Evolutionary conservation across 2,888 invertebrate species (phyloP), one percentile per base, ranked within the genome.

Genomic region (Cephus spinipes): DNA sequence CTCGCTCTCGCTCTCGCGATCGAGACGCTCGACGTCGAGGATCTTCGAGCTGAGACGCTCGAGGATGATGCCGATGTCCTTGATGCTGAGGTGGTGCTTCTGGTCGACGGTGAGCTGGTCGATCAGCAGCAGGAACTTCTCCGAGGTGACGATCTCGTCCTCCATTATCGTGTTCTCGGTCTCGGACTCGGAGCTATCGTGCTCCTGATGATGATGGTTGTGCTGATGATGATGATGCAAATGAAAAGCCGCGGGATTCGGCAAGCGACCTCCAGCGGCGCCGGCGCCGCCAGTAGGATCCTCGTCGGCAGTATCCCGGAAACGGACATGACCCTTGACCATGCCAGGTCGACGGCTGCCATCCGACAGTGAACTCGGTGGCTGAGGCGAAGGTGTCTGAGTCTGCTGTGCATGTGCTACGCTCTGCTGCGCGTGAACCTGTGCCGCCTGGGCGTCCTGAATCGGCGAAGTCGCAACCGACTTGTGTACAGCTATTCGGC

Each of bases 11-110:
- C 96, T 96, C 92, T 98, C 98, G 80, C 98, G 94, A 92, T 98
- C 97, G 86, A 98, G 93, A 85, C 97, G 94, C 93, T 98, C 98
- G 86, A 98, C 98, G 93, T 98, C 98, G 83, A 98, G 94, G 87
- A 98, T 98, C 93, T 98, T 98, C 81, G 97, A 97, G 92, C 96
- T 97, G 88, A 98, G 94, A 87, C 98, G 94, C 92, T 98, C 98
- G 87, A 98, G 94, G 89, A 98, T 98, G 91, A 98, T 97, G 85
- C 98, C 98, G 92, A 98, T 98, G 92, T 98, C 98, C 92, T 98
- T 98, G 92, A 98, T 97, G 91, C 96, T 97, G 85, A 98, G 94
- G 91, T 97, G 97, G 82, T 96, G 95, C 92, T 97, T 97, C 93
- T 97, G 97, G 91, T 98, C 97, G 87, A 97, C 96, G 90, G 97